Evolutionary conservation across 2,888 invertebrate genomes (phyloP).

Genomic region (Didymodactylos carnosus): DNA sequence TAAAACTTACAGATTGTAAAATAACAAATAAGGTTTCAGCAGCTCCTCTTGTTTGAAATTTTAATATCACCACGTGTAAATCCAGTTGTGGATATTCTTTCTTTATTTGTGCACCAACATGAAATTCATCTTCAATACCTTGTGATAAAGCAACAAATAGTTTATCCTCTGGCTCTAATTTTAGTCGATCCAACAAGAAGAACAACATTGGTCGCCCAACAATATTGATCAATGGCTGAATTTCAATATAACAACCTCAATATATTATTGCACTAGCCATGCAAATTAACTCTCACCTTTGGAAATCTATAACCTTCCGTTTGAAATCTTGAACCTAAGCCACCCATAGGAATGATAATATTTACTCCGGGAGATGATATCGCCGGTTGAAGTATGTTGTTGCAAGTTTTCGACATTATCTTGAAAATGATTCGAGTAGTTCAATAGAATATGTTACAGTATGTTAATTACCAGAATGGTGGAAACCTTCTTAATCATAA

Average conservation of each 20-base stretch:
- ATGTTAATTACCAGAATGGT: too few relatives aligned
- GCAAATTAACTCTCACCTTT: neutral
- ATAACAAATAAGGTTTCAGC: neutral
- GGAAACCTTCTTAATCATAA: too few relatives aligned
- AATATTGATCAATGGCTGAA: too few relatives aligned
- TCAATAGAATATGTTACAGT: too few relatives aligned
- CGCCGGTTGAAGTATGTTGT: too few relatives aligned
- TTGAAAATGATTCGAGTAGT: too few relatives aligned
- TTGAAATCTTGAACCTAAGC: neutral
- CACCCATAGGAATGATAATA: neutral
- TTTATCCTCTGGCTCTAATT: neutral
- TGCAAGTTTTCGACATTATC: too few relatives aligned
- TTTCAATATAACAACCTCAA: too few relatives aligned
- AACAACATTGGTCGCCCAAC: neutral
- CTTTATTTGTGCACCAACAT: neutral
- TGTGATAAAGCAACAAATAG: neutral
- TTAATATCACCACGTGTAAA: neutral
- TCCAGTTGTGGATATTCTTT: neutral
- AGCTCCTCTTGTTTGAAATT: neutral
- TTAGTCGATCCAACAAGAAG: neutral
- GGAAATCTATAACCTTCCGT: neutral
- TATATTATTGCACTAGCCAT: too few relatives aligned
- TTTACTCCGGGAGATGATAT: too few relatives aligned
- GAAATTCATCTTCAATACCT: neutral
- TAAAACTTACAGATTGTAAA: neutral